These are phyloP conservation scores for Asteroscopus sphinx DNA, from an alignment of 2,888 invertebrate species.

Conservation along the genomic window DNA sequence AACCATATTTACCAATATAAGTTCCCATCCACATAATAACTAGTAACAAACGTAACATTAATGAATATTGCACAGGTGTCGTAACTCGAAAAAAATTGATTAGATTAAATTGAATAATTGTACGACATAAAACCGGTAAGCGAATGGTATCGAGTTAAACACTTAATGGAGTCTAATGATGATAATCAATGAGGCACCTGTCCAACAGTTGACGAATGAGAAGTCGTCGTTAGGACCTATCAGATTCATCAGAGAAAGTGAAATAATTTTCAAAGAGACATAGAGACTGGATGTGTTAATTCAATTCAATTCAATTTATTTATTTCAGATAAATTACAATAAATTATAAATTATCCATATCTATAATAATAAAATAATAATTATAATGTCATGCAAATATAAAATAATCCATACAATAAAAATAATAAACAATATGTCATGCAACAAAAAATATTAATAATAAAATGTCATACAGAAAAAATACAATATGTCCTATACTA, in stretches of 20 bases:
- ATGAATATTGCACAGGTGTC: conserved; percentile 61
- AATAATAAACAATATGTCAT: no score
- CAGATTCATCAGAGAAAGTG: conserved; percentile 85
- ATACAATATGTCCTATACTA: no score
- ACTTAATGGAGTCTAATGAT: conserved; percentile 81
- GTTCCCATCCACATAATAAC: conserved; percentile 28
- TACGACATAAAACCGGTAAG: conserved; percentile 73
- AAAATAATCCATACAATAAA: no score
- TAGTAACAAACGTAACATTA: conserved; percentile 43
- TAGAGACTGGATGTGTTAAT: conserved; percentile 58
- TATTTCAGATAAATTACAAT: no score
- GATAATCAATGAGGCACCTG: conserved; percentile 83
- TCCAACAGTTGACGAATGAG: conserved; percentile 82
- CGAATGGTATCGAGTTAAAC: conserved; percentile 84
- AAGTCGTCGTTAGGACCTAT: conserved; percentile 72
- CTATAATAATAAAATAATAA: no score
- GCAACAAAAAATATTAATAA: no score
- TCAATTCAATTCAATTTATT: no score
- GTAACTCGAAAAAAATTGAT: conserved; percentile 65
- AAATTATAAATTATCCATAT: no score
- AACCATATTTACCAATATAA: conserved; percentile 2
- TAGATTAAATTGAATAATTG: conserved; percentile 77
- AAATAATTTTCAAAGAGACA: conserved; percentile 63
- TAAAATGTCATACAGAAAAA: no score
- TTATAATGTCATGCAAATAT: no score